These are phyloP conservation scores for Oceanodroma leucorhoa DNA, from an alignment of 2,797 vertebrate genomes.

Conservation along the genomic window DNA sequence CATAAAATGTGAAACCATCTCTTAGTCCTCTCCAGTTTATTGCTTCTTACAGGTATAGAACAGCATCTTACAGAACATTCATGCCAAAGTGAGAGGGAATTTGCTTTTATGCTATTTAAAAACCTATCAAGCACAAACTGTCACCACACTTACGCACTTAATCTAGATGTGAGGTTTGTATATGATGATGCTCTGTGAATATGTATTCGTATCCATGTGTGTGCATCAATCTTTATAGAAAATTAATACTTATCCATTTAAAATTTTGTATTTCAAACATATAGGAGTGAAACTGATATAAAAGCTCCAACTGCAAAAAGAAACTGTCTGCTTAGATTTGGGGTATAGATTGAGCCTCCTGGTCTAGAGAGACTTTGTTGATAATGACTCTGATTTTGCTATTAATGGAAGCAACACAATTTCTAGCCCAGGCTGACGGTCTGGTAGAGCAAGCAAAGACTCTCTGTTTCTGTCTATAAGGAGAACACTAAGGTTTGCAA, in stretches of 20 bases:
- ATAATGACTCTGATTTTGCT: neutral
- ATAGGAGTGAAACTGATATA: neutral
- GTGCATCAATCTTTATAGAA: neutral
- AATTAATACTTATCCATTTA: neutral
- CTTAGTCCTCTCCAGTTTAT: neutral
- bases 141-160: neutral
- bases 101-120: neutral
- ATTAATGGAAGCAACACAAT: neutral
- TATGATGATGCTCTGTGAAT: neutral
- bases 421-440: neutral
- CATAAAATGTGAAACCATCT: neutral
- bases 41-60: neutral
- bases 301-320: neutral
- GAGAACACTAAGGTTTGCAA: neutral
- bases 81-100: neutral
- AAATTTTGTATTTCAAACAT: neutral
- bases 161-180: neutral
- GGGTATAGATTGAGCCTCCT: neutral
- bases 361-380: neutral
- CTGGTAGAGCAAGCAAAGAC: neutral
- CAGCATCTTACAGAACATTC: neutral
- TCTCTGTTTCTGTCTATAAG: neutral
- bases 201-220: neutral
- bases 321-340: neutral
- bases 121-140: neutral